Evolutionary conservation across 2,797 vertebrate genomes (phyloP).

Genomic region (Tadarida brasiliensis): DNA sequence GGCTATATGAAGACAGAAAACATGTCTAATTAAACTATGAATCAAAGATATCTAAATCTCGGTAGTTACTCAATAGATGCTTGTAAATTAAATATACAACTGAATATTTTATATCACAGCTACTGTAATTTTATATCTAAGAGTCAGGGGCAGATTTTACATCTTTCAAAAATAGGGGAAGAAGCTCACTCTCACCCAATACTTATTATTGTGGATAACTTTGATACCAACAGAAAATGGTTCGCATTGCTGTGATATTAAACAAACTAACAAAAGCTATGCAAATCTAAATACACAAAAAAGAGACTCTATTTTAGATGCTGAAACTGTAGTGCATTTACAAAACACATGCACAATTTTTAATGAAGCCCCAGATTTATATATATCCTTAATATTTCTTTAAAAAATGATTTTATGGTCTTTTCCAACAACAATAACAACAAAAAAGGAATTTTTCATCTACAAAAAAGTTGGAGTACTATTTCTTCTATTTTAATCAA

Average conservation of each 20-base stretch:
- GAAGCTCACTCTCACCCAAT: not conserved
- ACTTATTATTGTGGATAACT: not conserved
- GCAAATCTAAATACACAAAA: not conserved
- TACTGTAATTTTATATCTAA: not conserved
- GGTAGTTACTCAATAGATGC: not conserved
- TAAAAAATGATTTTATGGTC: not conserved
- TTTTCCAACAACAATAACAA: not conserved
- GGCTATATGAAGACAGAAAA: not conserved
- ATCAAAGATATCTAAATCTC: not conserved
- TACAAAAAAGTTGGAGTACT: accelerated
- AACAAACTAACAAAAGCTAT: not conserved
- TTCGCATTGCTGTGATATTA: not conserved
- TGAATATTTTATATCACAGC: not conserved
- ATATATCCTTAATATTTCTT: not conserved
- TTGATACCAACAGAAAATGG: not conserved
- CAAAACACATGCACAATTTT: not conserved
- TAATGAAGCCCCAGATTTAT: not conserved
- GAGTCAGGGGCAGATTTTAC: not conserved
- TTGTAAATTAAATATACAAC: not conserved
- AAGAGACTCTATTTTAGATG: not conserved
- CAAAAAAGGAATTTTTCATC: not conserved
- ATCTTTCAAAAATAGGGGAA: not conserved
- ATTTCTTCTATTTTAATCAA: not conserved
- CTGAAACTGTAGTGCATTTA: not conserved
- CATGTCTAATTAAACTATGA: not conserved